A percentile compares a stretch with the other conserved stretches of the same genome.
Evolutionary conservation across 2,888 invertebrate species (phyloP).

Genomic region (Ophion ventricosus): DNA sequence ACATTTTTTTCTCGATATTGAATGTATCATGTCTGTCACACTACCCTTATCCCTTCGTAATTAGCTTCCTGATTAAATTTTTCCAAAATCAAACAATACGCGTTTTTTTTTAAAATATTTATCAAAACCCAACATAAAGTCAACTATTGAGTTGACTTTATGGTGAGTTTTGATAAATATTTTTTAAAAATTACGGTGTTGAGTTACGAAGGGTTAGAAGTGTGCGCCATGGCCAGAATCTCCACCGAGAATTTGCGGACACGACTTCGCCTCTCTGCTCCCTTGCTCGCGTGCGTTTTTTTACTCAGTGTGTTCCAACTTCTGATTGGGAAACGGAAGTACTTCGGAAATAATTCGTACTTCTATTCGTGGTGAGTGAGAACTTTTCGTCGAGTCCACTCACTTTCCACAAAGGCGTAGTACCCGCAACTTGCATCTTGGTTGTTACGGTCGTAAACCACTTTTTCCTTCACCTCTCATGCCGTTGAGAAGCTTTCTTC

Average conservation of each 20-base stretch:
- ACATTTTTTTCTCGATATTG: too few relatives aligned
- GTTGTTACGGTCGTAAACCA: neutral
- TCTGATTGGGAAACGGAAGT: neutral
- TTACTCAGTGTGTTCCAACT: neutral
- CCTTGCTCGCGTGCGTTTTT: neutral
- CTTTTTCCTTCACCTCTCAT: neutral
- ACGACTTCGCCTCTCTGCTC: neutral
- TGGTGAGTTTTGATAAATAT: too few relatives aligned
- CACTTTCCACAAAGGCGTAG: neutral
- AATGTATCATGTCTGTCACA: too few relatives aligned
- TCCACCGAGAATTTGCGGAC: neutral
- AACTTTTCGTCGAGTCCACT: neutral
- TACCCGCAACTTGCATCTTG: neutral
- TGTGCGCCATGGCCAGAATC: neutral
- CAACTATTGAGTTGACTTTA: too few relatives aligned
- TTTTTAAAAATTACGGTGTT: too few relatives aligned
- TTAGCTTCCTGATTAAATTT: too few relatives aligned
- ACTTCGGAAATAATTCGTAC: neutral
- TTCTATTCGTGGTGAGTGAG: neutral
- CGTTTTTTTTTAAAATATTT: too few relatives aligned
- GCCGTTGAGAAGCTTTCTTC: neutral
- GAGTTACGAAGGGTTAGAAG: too few relatives aligned
- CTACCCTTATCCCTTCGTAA: too few relatives aligned
- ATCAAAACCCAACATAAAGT: too few relatives aligned
- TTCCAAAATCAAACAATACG: too few relatives aligned